A percentile compares a stretch with the other conserved stretches of the same genome.
phyloP scores from a whole-genome alignment of 1,140 invertebrate genomes.

The Mamestra configurata region DNA sequence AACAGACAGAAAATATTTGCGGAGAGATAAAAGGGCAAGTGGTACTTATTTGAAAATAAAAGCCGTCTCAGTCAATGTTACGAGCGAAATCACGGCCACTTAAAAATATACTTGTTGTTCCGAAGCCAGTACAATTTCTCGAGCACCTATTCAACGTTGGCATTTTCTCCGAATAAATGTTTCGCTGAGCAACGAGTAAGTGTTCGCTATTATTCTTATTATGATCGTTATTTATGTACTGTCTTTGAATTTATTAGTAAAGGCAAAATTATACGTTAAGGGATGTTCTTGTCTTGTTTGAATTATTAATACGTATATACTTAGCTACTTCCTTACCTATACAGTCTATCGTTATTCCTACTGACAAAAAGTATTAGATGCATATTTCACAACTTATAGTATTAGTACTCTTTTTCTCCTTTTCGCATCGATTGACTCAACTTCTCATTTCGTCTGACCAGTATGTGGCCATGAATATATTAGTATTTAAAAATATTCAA shows the following conservation, averaged over 20 bases:
- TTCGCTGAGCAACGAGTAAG: slow-evolving; percentile 29
- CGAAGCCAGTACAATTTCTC: slow-evolving; percentile 70
- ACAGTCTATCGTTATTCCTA: too few species aligned
- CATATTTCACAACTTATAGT: too few species aligned
- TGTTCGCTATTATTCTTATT: slow-evolving; percentile 44
- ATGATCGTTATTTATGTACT: slow-evolving; percentile 37
- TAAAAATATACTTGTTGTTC: slow-evolving; percentile 73
- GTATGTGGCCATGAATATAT: too few species aligned
- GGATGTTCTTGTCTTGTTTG: too few species aligned
- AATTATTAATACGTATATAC: neutral
- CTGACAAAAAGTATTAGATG: too few species aligned
- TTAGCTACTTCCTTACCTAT: too few species aligned
- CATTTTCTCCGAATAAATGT: slow-evolving; percentile 71
- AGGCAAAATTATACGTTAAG: neutral
- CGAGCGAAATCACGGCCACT: slow-evolving; percentile 66
- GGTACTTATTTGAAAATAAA: slow-evolving; percentile 67
- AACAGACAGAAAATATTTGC: slow-evolving; percentile 64
- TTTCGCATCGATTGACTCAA: too few species aligned
- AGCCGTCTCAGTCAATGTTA: slow-evolving; percentile 64
- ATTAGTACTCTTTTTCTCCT: too few species aligned
- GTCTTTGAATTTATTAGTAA: slow-evolving; percentile 5
- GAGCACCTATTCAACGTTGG: slow-evolving; percentile 64
- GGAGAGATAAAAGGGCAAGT: slow-evolving; percentile 46
- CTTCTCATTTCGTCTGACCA: too few species aligned
- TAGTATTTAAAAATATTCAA: neutral